These are phyloP conservation scores for Cheilosia vernalis DNA, from an alignment of 2,888 invertebrate species.

Conservation along the genomic window DNA sequence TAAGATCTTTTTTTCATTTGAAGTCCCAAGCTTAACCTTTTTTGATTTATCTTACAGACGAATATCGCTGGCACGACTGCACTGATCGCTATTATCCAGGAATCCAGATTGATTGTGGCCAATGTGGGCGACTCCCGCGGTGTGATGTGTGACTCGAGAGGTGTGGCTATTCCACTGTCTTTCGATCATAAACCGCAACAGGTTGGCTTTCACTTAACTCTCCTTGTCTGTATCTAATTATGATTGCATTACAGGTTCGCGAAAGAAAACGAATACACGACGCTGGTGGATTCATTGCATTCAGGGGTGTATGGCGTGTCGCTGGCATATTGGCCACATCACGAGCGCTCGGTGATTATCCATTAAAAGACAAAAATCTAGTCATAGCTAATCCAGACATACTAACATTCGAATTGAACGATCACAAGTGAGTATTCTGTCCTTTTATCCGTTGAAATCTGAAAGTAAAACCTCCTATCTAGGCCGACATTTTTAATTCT, in stretches of 20 bases:
- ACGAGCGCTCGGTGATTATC: slow-evolving; percentile 97
- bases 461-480: neutral
- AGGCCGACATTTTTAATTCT: slow-evolving; percentile 94
- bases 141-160: slow-evolving; percentile 96
- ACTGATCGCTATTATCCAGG: slow-evolving; percentile 93
- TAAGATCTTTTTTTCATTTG: slow-evolving; percentile 71
- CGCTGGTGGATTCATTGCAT: slow-evolving; percentile 97
- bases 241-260: slow-evolving; percentile 86
- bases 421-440: slow-evolving; percentile 86
- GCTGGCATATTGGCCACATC: slow-evolving; percentile 97
- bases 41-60: slow-evolving; percentile 80
- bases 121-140: slow-evolving; percentile 99
- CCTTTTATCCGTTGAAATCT: slow-evolving; percentile 11
- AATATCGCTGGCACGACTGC: slow-evolving; percentile 95
- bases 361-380: slow-evolving; percentile 95
- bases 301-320: slow-evolving; percentile 98
- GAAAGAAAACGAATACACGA: slow-evolving; percentile 96
- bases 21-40: neutral
- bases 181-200: slow-evolving; percentile 99
- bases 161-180: slow-evolving; percentile 95
- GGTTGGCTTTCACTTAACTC: slow-evolving; percentile 84
- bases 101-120: slow-evolving; percentile 92
- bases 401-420: slow-evolving; percentile 93
- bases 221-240: neutral
- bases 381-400: slow-evolving; percentile 98